These are phyloP conservation scores for Thermophis baileyi DNA, from an alignment of 2,113 vertebrate genomes.

Conservation along the genomic window DNA sequence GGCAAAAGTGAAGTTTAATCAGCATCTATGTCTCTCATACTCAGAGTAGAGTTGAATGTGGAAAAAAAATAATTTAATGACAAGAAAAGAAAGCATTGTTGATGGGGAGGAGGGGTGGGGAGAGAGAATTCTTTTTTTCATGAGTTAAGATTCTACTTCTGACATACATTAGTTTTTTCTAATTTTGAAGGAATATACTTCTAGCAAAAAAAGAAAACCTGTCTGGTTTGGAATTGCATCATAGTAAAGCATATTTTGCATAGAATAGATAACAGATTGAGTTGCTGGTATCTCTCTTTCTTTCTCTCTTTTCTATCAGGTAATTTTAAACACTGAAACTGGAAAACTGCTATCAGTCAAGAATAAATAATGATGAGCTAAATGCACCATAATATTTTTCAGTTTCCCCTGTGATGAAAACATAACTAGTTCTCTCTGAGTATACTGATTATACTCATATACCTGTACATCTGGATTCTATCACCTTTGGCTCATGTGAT, in stretches of 20 bases:
- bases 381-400: background rate
- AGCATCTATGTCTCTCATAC: background rate
- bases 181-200: background rate
- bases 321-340: background rate
- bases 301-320: background rate
- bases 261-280: background rate
- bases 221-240: background rate
- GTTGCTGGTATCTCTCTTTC: background rate
- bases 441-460: too few species aligned
- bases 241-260: background rate
- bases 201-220: background rate
- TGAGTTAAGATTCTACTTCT: background rate
- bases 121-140: background rate
- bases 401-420: too few species aligned
- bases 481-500: too few species aligned
- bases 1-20: background rate
- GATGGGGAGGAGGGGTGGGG: background rate
- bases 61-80: background rate
- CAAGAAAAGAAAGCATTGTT: background rate
- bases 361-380: background rate
- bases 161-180: background rate
- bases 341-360: background rate
- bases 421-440: too few species aligned
- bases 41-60: background rate
- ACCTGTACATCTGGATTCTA: too few species aligned